A percentile compares a stretch with the other conserved stretches of the same genome.
Conservation (phyloP, 2,797 vertebrate species). For the Leptatherina wallacei region DNA sequence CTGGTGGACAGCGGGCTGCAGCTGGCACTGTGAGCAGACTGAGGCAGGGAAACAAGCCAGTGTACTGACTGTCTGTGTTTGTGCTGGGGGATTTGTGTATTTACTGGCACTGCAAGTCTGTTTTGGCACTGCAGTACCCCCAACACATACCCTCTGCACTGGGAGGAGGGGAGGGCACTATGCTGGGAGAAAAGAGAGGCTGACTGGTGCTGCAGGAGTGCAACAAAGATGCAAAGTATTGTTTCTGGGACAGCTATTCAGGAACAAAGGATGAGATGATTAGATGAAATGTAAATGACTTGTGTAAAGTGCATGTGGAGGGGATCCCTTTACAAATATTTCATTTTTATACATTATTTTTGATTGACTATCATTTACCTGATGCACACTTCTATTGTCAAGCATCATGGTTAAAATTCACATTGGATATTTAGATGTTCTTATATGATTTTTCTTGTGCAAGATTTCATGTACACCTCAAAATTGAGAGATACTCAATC, state of each 20-base stretch:
- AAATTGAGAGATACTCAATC: not conserved
- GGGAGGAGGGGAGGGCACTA: constrained; percentile 19
- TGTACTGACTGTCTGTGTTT: constrained; percentile 40
- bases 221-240: constrained; percentile 19
- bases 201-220: constrained; percentile 9
- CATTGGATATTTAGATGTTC: no score
- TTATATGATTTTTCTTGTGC: no score
- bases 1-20: constrained; percentile 67
- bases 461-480: no score
- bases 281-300: constrained; percentile 15
- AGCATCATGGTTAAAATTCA: not conserved
- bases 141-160: constrained; percentile 38
- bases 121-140: constrained; percentile 43
- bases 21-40: constrained; percentile 58
- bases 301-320: not conserved
- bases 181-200: constrained; percentile 27
- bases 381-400: not conserved
- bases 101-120: constrained; percentile 47
- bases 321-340: no score
- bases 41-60: constrained; percentile 40
- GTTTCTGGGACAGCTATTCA: constrained; percentile 56
- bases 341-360: not conserved
- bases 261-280: constrained; percentile 22
- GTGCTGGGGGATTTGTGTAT: constrained; percentile 27
- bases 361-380: not conserved